Base-by-base conservation (phyloP, 2,888 invertebrate species). In the Acrobasis repandana region DNA sequence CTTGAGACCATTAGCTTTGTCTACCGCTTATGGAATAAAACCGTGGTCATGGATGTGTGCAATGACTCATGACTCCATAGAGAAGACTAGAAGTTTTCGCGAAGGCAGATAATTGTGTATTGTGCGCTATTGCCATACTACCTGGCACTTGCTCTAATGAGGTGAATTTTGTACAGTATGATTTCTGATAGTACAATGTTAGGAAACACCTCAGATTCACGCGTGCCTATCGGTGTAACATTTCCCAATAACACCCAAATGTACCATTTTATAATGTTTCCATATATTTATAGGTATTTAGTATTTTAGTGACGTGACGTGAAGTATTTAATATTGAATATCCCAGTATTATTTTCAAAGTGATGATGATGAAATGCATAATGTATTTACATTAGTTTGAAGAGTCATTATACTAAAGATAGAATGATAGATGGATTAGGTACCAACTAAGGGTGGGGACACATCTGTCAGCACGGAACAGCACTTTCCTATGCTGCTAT, bases 161-260 rank as follows among this genome's bases (percentile, higher is more conserved):
- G 43, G 43, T 43, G 14, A 43, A 5, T 5, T 38, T 56, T 43
- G 43, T 56, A 9, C 43, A n/a, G n/a, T n/a, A n/a, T 14, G 38
- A 57, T 15, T 34, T 34, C 33, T 48, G 47, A 33, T 49, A 58
- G 49, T 58, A 49, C 58, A 49, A 58, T 36, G 34, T 36, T 18
- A 43, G 43, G 9, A 43, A 49, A 15, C 48, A 10, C 34, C 33
- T 34, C 49, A 34, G 57, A 61, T 43, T 61, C 61, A 57, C 61
- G 18, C 47, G 61, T 61, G 61, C 61, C 61, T 61, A 47, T 46
- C 46, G 51, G 48, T 48, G 49, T 61, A 51, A 15, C 33, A 33
- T 56, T 43, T 43, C 43, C 43, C 43, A 43, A 43, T 11, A 14
- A 11, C 14, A n/a, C n/a, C n/a, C n/a, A 11, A 43, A 43, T 43